Base-by-base conservation (phyloP, 2,888 invertebrate species). In the Tetrapedia diversipes region DNA sequence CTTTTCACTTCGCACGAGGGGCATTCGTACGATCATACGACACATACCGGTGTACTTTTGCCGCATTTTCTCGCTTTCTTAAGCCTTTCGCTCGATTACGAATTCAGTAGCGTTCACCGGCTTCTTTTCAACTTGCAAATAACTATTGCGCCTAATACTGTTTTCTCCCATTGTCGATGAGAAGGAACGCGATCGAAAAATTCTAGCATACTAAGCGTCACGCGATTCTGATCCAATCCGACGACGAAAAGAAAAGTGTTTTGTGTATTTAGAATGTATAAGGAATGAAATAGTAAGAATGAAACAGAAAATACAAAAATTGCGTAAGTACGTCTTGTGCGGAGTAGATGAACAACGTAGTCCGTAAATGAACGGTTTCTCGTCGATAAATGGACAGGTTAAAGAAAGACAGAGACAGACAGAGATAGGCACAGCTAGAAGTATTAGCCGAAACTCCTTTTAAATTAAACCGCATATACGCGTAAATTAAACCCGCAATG, bases 61-160 rank as follows among this genome's bases (percentile, higher is more conserved):
- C 45, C 16, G 47, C 61, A 14, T 37, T 53, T 53, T 34, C 19
- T 53, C 64, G 53, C 53, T 64, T 64, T 64, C 64, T 41, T 61
- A 1, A 22, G 19, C 24, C 54, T 66, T 66, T 59, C 66, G 41
- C 66, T 39, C 29, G 24, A 59, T 45, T 45, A 16, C 11, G 37
- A 66, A 49, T 24, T 32, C 47, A 22, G 4, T 19, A 24, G 22
- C 22, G 3, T 1, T 4, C 22, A 14, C 19, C 39, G 7, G 16
- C 1, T 0, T 27, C 29, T n/a, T n/a, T 59, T 16, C 8, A 29
- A 27, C 4, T 59, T n/a, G 19, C 41, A 3, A 24, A 14, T 29
- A 11, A 41, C 34, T 24, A 22, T 32, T 29, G 19, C 19, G 7
- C 3, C 11, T 22, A 4, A 19, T 0, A 39, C 11, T 0, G 14